phyloP scores from a whole-genome alignment of 2,113 vertebrate genomes.

The Lucifuga dentata region DNA sequence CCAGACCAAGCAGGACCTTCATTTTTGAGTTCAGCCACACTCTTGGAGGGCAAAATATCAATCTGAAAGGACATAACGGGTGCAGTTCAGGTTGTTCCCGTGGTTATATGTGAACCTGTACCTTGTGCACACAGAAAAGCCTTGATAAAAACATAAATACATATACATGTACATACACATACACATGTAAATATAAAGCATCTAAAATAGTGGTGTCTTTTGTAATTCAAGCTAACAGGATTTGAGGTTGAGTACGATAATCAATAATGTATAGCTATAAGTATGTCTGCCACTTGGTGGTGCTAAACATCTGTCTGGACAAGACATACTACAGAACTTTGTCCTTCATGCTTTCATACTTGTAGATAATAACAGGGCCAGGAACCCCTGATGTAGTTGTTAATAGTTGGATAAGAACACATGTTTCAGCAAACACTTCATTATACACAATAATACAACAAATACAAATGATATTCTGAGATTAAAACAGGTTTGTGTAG shows the following conservation, averaged over 20 bases:
- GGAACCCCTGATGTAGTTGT: not conserved
- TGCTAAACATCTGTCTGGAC: slow-evolving; percentile 40
- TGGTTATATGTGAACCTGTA: too few species aligned
- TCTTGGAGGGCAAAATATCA: not conserved
- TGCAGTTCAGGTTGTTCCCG: too few species aligned
- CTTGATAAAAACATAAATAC: not conserved
- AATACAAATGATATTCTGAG: too few species aligned
- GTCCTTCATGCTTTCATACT: not conserved
- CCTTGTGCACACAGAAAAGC: not conserved
- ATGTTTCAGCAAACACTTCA: not conserved
- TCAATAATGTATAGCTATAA: not conserved
- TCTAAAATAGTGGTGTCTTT: not conserved
- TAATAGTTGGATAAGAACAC: not conserved
- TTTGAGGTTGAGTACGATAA: slow-evolving; percentile 33
- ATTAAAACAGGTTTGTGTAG: too few species aligned
- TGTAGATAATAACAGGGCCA: not conserved
- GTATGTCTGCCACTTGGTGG: slow-evolving; percentile 57
- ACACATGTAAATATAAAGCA: not conserved
- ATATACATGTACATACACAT: not conserved
- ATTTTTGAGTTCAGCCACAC: slow-evolving; percentile 67
- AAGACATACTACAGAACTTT: not conserved
- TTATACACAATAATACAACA: too few species aligned
- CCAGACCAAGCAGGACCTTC: slow-evolving; percentile 79
- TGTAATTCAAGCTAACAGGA: slow-evolving; percentile 26
- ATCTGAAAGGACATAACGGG: slow-evolving; percentile 15